Conservation (phyloP, 1,140 invertebrate species). For the Acarapis woodi region DNA sequence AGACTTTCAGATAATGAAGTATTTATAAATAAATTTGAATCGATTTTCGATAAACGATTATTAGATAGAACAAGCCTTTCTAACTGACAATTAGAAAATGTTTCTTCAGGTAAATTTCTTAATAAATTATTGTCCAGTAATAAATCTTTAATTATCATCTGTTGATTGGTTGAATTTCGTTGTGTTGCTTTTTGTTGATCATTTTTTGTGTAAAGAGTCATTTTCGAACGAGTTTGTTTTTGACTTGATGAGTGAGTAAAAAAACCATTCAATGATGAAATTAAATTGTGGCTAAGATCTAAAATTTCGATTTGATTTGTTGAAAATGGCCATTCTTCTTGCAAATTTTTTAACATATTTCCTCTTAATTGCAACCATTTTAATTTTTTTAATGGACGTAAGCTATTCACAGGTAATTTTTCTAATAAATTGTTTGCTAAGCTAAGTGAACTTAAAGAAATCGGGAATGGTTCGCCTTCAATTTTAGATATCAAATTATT, state of each 20-base stretch:
- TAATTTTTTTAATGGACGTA: conserved; percentile 24
- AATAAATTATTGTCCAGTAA: conserved; percentile 48
- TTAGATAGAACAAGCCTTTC: conserved; percentile 43
- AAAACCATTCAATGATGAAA: conserved; percentile 24
- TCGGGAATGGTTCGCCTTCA: conserved; percentile 12
- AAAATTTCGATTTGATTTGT: conserved; percentile 34
- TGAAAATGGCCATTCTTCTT: conserved; percentile 8
- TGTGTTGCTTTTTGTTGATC: not conserved
- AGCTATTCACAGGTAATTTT: conserved; percentile 28
- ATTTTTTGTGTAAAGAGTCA: not conserved
- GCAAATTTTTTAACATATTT: conserved; percentile 20
- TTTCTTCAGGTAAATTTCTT: conserved; percentile 26
- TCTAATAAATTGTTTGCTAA: conserved; percentile 44
- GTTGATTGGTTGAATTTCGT: too few relatives aligned
- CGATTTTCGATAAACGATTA: conserved; percentile 34
- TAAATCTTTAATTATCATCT: conserved; percentile 34
- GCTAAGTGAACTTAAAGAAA: conserved; percentile 38
- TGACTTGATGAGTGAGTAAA: conserved; percentile 27
- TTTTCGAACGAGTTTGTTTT: conserved; percentile 20
- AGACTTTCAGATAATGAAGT: conserved; percentile 11
- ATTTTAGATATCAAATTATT: conserved; percentile 11
- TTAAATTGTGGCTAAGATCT: conserved; percentile 46
- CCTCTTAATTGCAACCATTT: conserved; percentile 41
- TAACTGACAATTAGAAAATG: conserved; percentile 33
- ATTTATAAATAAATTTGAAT: conserved; percentile 35